A percentile compares a stretch with the other conserved stretches of the same genome.
These are phyloP conservation scores for Drosophila planitibia DNA, from an alignment of 2,888 invertebrate species.

Conservation along the genomic window DNA sequence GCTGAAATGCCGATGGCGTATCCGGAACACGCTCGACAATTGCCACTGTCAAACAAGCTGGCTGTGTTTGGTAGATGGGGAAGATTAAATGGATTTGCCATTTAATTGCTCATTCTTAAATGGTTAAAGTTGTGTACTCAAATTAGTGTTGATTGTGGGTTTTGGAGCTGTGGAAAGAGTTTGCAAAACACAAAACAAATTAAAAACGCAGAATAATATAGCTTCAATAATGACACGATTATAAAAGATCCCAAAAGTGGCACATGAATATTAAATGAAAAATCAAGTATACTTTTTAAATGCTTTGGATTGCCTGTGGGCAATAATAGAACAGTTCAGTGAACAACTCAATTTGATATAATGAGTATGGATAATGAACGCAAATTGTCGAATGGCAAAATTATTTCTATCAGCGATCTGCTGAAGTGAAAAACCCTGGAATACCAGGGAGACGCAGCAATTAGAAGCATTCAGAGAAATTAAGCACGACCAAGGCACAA, in stretches of 20 bases:
- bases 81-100: conserved; percentile 37
- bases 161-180: conserved; percentile 1
- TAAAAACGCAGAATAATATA: neutral
- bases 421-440: neutral
- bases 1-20: conserved; percentile 41
- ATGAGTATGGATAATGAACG: conserved; percentile 47
- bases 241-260: neutral
- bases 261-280: neutral
- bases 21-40: conserved; percentile 36
- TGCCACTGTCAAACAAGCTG: conserved; percentile 13
- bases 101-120: conserved; percentile 25
- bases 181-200: neutral
- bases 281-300: neutral
- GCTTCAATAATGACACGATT: neutral
- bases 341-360: conserved; percentile 21
- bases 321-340: conserved; percentile 16
- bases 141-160: conserved; percentile 15
- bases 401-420: conserved; percentile 15
- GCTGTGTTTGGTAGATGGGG: neutral
- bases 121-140: conserved; percentile 2
- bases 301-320: neutral
- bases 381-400: conserved; percentile 40
- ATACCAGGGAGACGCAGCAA: conserved; percentile 30
- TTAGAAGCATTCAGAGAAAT: conserved; percentile 57
- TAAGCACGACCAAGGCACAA: conserved; percentile 51